Conservation (phyloP, 2,113 vertebrate genomes). For the Trinectes maculatus region DNA sequence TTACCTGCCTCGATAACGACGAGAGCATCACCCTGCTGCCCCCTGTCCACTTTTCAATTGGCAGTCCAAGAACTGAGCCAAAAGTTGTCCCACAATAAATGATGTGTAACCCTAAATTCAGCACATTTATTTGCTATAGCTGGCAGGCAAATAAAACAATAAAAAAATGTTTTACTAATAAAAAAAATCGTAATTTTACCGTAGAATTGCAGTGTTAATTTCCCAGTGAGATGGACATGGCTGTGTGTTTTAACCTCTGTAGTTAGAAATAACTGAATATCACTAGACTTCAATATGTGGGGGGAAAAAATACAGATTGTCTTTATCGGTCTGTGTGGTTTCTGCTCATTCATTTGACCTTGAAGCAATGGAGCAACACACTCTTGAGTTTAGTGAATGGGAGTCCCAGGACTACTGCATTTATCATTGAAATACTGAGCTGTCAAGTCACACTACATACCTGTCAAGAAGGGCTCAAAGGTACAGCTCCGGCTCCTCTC, state of each 20-base stretch:
- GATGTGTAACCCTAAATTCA: not conserved
- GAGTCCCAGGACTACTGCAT: slow-evolving; percentile 85
- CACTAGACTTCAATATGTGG: slow-evolving; percentile 7
- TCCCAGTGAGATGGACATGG: not conserved
- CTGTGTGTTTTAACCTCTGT: not conserved
- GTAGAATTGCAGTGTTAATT: not conserved
- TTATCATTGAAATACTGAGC: slow-evolving; percentile 87
- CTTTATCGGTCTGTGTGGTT: slow-evolving; percentile 65
- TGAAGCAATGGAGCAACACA: slow-evolving; percentile 77
- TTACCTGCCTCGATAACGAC: not conserved
- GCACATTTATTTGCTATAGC: not conserved
- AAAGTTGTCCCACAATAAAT: not conserved
- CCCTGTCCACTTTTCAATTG: not conserved
- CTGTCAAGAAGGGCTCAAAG: slow-evolving; percentile 84
- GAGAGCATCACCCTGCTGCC: not conserved
- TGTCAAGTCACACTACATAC: slow-evolving; percentile 84
- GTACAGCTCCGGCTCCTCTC: slow-evolving; percentile 79
- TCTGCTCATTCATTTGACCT: slow-evolving; percentile 81
- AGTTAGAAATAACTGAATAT: slow-evolving; percentile 10
- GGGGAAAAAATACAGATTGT: slow-evolving; percentile 2
- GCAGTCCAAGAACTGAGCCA: not conserved
- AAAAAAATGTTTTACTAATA: not conserved
- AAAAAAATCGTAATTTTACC: not conserved
- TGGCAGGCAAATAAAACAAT: not conserved
- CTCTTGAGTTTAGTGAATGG: slow-evolving; percentile 81